phyloP scores from a whole-genome alignment of 2,113 vertebrate species.

The Casuarius casuarius region DNA sequence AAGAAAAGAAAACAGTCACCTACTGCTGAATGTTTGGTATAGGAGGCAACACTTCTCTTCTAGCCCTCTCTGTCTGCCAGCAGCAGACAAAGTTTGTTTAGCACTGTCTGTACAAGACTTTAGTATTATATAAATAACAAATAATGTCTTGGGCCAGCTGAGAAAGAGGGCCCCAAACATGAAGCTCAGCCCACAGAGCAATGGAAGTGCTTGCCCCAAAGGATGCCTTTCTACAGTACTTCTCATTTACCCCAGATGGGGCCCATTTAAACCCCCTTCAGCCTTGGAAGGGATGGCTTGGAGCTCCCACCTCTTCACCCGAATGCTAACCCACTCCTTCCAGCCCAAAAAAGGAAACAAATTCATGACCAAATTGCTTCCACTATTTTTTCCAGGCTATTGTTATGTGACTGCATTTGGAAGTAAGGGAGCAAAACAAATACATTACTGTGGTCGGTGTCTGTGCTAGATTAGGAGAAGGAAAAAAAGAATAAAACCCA shows the following conservation, averaged over 20 bases:
- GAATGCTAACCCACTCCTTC: neutral
- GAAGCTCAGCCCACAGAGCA: neutral
- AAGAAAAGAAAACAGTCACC: constrained; percentile 33
- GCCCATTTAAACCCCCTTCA: neutral
- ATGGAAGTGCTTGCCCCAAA: neutral
- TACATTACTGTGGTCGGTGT: constrained; percentile 47
- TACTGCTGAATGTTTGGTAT: neutral
- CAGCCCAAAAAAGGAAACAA: constrained; percentile 66
- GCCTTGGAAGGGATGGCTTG: neutral
- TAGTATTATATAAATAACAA: neutral
- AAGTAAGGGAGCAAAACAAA: constrained; percentile 43
- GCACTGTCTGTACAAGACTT: neutral
- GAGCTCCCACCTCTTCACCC: neutral
- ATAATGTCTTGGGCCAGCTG: neutral
- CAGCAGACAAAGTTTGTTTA: neutral
- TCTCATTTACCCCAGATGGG: neutral
- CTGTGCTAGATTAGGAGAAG: neutral
- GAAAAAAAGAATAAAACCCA: neutral
- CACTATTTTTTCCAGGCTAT: constrained; percentile 44
- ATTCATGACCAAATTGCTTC: constrained; percentile 31
- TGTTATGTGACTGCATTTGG: constrained; percentile 61
- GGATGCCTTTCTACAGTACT: neutral
- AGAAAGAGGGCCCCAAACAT: neutral
- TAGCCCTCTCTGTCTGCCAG: neutral
- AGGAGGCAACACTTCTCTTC: neutral